Conservation (phyloP, 2,797 vertebrate genomes). For the Intellagama lesueurii region DNA sequence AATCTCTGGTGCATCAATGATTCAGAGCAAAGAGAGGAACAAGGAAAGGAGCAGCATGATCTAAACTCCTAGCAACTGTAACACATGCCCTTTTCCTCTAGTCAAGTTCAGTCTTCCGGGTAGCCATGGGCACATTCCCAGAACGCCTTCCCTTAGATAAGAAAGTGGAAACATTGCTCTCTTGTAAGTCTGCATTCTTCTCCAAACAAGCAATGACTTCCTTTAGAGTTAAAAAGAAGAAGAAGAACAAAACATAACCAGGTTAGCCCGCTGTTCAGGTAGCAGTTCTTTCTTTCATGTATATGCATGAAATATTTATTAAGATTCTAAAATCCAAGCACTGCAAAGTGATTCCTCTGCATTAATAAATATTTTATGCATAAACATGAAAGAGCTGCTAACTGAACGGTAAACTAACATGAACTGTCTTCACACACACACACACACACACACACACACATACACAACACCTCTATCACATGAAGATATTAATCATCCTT, state of each 20-base stretch:
- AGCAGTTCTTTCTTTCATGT: conserved; percentile 4
- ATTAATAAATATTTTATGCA: conserved; percentile 39
- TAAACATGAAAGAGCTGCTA: conserved; percentile 26
- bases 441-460: not conserved
- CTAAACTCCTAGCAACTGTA: not conserved
- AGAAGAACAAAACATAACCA: not conserved
- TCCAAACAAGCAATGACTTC: not conserved
- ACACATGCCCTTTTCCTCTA: not conserved
- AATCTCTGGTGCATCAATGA: conserved; percentile 35
- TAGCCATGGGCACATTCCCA: not conserved
- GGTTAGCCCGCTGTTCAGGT: not conserved
- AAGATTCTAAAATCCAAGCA: conserved; percentile 21
- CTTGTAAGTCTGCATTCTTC: not conserved
- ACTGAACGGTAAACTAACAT: conserved; percentile 19
- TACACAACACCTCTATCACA: not conserved
- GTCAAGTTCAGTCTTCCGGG: not conserved
- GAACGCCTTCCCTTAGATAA: not conserved
- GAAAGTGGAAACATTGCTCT: not conserved
- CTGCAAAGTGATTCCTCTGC: conserved; percentile 10
- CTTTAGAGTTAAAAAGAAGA: not conserved
- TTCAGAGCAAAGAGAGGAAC: conserved; percentile 7
- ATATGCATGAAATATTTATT: conserved; percentile 35
- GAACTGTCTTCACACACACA: not conserved
- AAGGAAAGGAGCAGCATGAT: conserved; percentile 33
- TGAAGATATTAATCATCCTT: not conserved